Percentiles rank a stretch among this genome's conserved stretches.
Conservation (phyloP, 1,140 invertebrate species). For the Zaprionus capensis region DNA sequence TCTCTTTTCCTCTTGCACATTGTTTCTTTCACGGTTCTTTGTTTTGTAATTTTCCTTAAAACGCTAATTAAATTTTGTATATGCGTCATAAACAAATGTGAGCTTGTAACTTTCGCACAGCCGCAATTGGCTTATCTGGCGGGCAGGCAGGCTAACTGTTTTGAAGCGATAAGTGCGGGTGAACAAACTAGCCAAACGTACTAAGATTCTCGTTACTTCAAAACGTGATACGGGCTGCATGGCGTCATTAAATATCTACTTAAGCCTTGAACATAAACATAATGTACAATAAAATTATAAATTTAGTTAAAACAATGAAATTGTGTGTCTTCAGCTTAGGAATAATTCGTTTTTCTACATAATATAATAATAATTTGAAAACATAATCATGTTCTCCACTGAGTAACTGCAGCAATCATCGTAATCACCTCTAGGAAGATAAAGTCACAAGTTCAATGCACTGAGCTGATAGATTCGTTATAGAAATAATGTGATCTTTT, state of each 20-base stretch:
- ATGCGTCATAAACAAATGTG: slow-evolving; percentile 20
- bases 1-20: neutral
- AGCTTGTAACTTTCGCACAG: slow-evolving; percentile 4
- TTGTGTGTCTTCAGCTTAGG: too few relatives aligned
- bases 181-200: neutral
- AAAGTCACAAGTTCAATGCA: too few relatives aligned
- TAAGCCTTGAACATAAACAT: neutral
- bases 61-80: slow-evolving; percentile 32
- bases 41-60: neutral
- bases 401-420: too few relatives aligned
- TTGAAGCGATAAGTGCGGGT: neutral
- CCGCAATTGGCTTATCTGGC: neutral
- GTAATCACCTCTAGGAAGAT: too few relatives aligned
- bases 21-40: neutral
- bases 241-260: neutral
- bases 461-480: too few relatives aligned
- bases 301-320: neutral
- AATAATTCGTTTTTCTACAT: too few relatives aligned
- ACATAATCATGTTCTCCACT: too few relatives aligned
- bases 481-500: too few relatives aligned
- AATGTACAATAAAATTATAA: neutral
- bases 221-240: neutral
- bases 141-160: neutral
- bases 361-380: too few relatives aligned
- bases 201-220: neutral